Evolutionary conservation across 2,113 vertebrate genomes (phyloP), one percentile per base, ranked within the genome.

Genomic region (Osmerus eperlanus): DNA sequence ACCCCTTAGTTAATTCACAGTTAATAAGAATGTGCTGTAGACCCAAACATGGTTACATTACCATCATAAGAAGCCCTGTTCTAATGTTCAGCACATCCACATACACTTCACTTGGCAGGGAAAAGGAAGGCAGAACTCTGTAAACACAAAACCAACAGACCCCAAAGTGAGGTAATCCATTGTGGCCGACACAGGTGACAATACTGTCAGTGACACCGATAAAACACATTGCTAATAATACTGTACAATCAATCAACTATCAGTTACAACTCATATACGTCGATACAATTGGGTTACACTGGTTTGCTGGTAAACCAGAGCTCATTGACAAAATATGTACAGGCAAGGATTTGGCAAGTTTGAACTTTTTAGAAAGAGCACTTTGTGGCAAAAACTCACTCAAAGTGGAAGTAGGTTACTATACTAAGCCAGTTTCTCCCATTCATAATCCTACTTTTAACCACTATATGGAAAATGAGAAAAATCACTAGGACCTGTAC

Each of bases 1-100:
- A 90, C 89, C 91, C 91, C 92, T 88, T 84, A 85, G 84, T 91
- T 92, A 89, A 92, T 95, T 96, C 93, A 93, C 95, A 96, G 95
- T 95, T 92, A 93, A 94, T 93, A 93, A 93, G 92, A 91, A 47
- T 93, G 93, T 94, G 90, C 91, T 94, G 88, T 87, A 91, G 90
- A 89, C 91, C 90, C 90, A 89, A 90, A 87, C 85, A 78, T 63
- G 67, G 76, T 83, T 81, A 70, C 32, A 51, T 51, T 71, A 81
- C 65, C 77, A 70, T 83, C 66, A 11, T 29, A 66, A 73, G 78
- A 80, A 79, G 80, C 74, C 68, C 29, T 1, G 73, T 67, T 79
- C 83, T 83, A 83, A 81, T 53, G 81, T 74, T 89, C 81, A 85
- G 84, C 80, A 81, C 84, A 76, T 85, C 78, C 81, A 78, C 83